Percentiles rank a stretch among this genome's conserved stretches.
phyloP scores from a whole-genome alignment of 2,113 vertebrate genomes.

The Pedionomus torquatus region DNA sequence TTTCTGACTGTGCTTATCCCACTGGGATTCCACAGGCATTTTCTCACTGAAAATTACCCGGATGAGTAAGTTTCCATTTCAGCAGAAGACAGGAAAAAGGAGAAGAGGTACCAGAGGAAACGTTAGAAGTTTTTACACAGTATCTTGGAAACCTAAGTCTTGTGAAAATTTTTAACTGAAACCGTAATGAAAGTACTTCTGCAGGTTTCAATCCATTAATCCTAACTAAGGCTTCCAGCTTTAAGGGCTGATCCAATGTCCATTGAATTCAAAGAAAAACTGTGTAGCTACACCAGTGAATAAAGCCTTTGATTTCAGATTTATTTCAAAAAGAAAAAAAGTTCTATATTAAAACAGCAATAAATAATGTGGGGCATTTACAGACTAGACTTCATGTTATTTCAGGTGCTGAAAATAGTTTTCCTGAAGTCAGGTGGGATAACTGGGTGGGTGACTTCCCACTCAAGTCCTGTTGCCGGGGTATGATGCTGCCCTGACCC shows the following conservation, averaged over 20 bases:
- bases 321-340: background rate
- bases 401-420: background rate
- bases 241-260: background rate
- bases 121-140: background rate
- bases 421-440: background rate
- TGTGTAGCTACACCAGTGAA: rapidly evolving
- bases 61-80: background rate
- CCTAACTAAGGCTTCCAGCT: background rate
- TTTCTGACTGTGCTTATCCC: background rate
- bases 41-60: background rate
- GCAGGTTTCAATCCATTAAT: background rate
- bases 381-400: background rate
- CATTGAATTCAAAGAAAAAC: background rate
- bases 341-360: background rate
- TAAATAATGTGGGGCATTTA: background rate
- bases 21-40: background rate
- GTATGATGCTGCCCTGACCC: background rate
- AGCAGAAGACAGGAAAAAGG: background rate
- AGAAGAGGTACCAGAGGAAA: background rate
- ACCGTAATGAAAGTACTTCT: background rate
- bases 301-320: background rate
- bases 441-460: background rate
- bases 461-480: background rate
- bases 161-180: background rate
- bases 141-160: background rate